phyloP scores from a whole-genome alignment of 2,888 invertebrate species.

The Strigamia crassipes region DNA sequence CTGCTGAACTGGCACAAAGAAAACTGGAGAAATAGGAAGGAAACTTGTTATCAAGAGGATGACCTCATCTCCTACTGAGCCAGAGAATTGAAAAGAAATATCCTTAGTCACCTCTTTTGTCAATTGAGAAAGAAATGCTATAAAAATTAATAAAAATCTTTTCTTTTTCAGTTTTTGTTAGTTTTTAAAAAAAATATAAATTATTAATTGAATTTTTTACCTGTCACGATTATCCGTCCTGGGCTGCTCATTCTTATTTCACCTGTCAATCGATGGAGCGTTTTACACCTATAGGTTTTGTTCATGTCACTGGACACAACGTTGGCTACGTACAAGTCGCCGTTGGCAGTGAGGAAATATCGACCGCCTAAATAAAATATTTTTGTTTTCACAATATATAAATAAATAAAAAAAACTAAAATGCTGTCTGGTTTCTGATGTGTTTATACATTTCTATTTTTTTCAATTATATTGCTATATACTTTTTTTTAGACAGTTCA shows the following conservation, averaged over 20 bases:
- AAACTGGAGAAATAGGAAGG: not conserved
- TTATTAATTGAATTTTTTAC: constrained; percentile 44
- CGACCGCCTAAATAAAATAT: constrained; percentile 49
- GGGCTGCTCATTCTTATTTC: constrained; percentile 49
- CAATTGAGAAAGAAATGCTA: not conserved
- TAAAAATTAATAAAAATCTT: not conserved
- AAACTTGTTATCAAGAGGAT: constrained; percentile 17
- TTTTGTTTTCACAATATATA: not conserved
- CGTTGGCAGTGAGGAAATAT: constrained; percentile 50
- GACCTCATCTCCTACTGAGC: not conserved
- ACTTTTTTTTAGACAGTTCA: not conserved
- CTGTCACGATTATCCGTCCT: constrained; percentile 50
- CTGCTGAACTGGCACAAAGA: constrained; percentile 18
- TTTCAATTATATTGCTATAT: not conserved
- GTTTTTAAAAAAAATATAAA: not conserved
- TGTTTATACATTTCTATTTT: not conserved
- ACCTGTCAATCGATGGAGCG: constrained; percentile 50
- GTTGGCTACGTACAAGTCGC: constrained; percentile 50
- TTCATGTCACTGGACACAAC: constrained; percentile 48
- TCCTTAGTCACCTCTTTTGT: not conserved
- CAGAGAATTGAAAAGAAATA: not conserved
- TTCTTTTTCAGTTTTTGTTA: not conserved
- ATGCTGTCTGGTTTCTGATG: not conserved
- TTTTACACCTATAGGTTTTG: constrained; percentile 49
- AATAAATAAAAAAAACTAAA: not conserved